Evolutionary conservation across 2,113 vertebrate genomes (phyloP), one percentile per base, ranked within the genome.

Genomic region (Myrmecobius fasciatus): DNA sequence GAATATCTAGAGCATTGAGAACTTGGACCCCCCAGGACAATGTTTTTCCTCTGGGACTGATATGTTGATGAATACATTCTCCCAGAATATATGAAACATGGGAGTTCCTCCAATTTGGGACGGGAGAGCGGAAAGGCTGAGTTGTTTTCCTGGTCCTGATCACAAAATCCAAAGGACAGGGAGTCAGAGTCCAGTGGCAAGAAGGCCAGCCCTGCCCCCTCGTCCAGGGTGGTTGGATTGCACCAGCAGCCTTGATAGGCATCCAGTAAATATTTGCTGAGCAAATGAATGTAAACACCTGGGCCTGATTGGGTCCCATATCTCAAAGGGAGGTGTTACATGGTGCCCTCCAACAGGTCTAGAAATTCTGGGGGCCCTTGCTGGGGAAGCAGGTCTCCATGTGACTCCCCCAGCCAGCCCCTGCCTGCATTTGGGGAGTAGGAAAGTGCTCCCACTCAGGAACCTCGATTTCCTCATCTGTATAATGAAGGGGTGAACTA

Each of bases 141-240:
- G 97, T 98, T 98, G 97, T 97, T 98, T 97, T 96, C 96, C 96
- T 89, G 94, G 91, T 94, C 97, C 94, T 94, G 96, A 98, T 97
- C 98, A 97, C 97, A 98, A 97, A 97, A 96, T 25, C 94, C 94
- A 97, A 98, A 98, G 96, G 97, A 94, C 95, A 95, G 92, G 89
- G 97, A 98, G 97, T 97, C 96, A 89, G 96, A 95, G 97, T 97
- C 97, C 98, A 98, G 97, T 96, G 96, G 97, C 97, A 94, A 96
- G 92, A 97, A 98, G 96, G n/a, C 0, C 94, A 96, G 95, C 96
- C 95, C 98, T 97, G 97, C 97, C 97, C 97, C 92, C 94, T 95
- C 96, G 97, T 17, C 94, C 96, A 92, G 97, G 96, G 97, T 94
- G 96, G 94, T 95, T 98, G 98, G 98, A 97, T 94, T 96, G 24